Evolutionary conservation across 2,113 vertebrate species (phyloP).

Genomic region (Mus pahari): DNA sequence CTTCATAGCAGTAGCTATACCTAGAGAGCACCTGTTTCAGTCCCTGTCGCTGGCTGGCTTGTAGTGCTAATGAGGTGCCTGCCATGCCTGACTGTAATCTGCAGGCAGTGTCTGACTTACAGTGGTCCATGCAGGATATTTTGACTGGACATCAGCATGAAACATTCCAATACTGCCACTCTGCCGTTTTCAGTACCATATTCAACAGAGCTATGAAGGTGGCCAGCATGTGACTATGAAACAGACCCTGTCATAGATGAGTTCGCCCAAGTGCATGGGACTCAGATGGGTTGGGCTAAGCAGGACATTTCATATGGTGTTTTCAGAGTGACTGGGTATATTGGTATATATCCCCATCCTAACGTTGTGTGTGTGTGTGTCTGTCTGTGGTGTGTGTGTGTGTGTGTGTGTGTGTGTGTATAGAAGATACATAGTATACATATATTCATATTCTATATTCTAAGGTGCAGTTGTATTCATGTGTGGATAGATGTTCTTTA

Average conservation of each 20-base stretch:
- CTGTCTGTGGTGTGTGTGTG: too few relatives aligned
- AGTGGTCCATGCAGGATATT: neutral
- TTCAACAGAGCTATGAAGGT: too few relatives aligned
- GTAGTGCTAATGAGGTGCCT: neutral
- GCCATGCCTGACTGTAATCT: accelerated
- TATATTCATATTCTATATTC: neutral
- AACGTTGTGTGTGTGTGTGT: neutral
- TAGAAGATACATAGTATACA: neutral
- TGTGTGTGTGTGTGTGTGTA: neutral
- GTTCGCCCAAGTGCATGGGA: accelerated
- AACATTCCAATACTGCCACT: too few relatives aligned
- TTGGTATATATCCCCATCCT: neutral
- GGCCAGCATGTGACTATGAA: neutral
- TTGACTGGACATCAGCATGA: too few relatives aligned
- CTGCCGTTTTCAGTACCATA: too few relatives aligned
- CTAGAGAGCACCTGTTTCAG: accelerated
- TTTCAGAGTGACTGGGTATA: neutral
- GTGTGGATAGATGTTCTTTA: neutral
- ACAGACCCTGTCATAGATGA: too few relatives aligned
- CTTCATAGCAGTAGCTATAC: neutral
- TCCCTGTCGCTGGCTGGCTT: neutral
- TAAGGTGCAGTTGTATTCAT: neutral
- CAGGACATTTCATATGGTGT: accelerated
- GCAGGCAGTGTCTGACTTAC: neutral
- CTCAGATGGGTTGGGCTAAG: neutral